Evolutionary conservation across 37 sponge, comb jelly and placozoan species (phyloP).

Genomic region (Geodia barretti): DNA sequence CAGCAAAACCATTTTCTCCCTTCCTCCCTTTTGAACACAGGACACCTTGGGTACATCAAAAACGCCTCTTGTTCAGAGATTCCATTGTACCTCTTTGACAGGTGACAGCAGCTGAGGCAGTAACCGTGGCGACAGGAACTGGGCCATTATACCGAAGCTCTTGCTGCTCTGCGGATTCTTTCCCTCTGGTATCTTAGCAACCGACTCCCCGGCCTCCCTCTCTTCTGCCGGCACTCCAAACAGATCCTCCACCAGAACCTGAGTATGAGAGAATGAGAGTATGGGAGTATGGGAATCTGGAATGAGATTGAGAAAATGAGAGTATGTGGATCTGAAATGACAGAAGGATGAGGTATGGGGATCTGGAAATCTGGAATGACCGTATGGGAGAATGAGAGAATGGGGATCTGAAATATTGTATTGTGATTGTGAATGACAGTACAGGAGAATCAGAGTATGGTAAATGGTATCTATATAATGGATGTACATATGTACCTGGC

Average conservation of each 20-base stretch:
- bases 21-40: not conserved
- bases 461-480: too few species aligned
- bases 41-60: not conserved
- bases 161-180: conserved; percentile 67
- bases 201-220: conserved; percentile 70
- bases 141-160: conserved; percentile 56
- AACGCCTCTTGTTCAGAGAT: not conserved
- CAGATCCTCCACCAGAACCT: conserved; percentile 71
- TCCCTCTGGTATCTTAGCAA: conserved; percentile 80
- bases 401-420: too few species aligned
- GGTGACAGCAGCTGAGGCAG: conserved; percentile 61
- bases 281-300: not conserved
- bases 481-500: conserved; percentile 37
- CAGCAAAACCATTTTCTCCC: not conserved
- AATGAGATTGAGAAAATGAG: conserved; percentile 10
- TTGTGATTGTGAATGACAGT: too few species aligned
- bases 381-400: too few species aligned
- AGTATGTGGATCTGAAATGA: not conserved
- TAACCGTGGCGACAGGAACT: conserved; percentile 66
- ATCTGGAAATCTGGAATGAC: too few species aligned
- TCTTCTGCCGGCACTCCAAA: conserved; percentile 89
- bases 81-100: conserved; percentile 51
- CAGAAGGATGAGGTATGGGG: conserved; percentile 4
- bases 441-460: too few species aligned
- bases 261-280: too few species aligned